A percentile compares a stretch with the other conserved stretches of the same genome.
Conservation (phyloP, 1,140 invertebrate species). For the Carcinoscorpius rotundicauda region DNA sequence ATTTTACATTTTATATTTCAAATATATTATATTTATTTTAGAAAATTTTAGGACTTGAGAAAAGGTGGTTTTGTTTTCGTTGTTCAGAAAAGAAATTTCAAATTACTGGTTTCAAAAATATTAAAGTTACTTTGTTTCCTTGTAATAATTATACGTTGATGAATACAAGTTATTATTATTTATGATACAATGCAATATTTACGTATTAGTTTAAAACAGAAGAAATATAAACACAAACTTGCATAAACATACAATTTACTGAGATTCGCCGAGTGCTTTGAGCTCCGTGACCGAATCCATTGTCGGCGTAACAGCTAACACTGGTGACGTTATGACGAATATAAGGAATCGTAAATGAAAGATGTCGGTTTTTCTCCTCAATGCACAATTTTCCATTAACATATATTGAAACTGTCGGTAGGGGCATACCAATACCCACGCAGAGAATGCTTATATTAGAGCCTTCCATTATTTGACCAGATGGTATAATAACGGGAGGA, state of each 20-base stretch:
- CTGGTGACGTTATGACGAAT: slow-evolving; percentile 67
- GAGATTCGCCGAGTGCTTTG: slow-evolving; percentile 58
- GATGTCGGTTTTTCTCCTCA: slow-evolving; percentile 28
- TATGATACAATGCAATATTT: too few relatives aligned
- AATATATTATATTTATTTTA: too few relatives aligned
- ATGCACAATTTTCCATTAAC: slow-evolving; percentile 54
- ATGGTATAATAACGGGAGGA: slow-evolving; percentile 66
- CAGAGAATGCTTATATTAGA: slow-evolving; percentile 70
- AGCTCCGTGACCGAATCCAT: slow-evolving; percentile 69
- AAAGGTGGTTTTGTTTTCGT: too few relatives aligned
- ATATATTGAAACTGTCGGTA: slow-evolving; percentile 65
- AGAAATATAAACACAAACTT: too few relatives aligned
- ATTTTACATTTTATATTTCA: too few relatives aligned
- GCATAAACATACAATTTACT: slow-evolving; percentile 54
- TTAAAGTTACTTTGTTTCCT: too few relatives aligned
- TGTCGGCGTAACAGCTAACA: slow-evolving; percentile 70
- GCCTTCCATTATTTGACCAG: slow-evolving; percentile 63
- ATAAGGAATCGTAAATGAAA: slow-evolving; percentile 66
- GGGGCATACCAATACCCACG: slow-evolving; percentile 65
- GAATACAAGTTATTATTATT: too few relatives aligned
- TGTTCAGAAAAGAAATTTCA: too few relatives aligned
- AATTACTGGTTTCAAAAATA: too few relatives aligned
- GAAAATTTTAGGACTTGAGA: too few relatives aligned
- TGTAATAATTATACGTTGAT: too few relatives aligned
- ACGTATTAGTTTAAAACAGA: too few relatives aligned